Evolutionary conservation across 2,888 invertebrate species (phyloP).

Genomic region (Pachydiplax longipennis): DNA sequence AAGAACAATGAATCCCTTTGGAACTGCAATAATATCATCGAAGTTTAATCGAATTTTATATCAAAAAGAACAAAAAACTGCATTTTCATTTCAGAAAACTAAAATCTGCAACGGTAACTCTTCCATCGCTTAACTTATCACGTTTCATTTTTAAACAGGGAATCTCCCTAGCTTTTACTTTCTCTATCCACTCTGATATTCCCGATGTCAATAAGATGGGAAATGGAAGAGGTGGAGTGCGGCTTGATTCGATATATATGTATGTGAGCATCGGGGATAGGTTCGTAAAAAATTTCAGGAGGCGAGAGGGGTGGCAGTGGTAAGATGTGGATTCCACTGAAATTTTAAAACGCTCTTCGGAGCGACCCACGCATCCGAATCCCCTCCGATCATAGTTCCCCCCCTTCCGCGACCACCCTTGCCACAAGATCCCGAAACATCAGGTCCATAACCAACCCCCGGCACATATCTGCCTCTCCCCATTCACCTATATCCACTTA

Average conservation of each 20-base stretch:
- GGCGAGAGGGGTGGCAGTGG: background rate
- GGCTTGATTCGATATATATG: background rate
- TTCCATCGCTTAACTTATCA: background rate
- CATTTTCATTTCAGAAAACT: too few species aligned
- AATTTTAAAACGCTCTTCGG: background rate
- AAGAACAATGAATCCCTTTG: too few species aligned
- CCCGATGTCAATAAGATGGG: background rate
- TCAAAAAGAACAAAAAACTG: too few species aligned
- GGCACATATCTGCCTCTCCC: background rate
- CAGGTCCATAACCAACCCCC: constrained; percentile 17
- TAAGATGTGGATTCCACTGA: background rate
- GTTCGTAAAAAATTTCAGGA: background rate
- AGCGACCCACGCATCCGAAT: background rate
- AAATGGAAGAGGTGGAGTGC: background rate
- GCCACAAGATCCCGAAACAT: background rate
- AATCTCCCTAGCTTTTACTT: background rate
- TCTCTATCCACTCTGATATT: background rate
- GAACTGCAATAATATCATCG: too few species aligned
- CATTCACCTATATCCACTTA: constrained; percentile 28
- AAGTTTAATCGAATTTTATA: too few species aligned
- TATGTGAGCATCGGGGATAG: background rate
- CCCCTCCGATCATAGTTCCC: background rate
- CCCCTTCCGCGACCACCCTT: background rate
- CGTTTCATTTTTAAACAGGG: background rate
- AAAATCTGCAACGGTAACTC: background rate